Evolutionary conservation across 2,797 vertebrate species (phyloP).

Genomic region (Sphenopsis melanotis): DNA sequence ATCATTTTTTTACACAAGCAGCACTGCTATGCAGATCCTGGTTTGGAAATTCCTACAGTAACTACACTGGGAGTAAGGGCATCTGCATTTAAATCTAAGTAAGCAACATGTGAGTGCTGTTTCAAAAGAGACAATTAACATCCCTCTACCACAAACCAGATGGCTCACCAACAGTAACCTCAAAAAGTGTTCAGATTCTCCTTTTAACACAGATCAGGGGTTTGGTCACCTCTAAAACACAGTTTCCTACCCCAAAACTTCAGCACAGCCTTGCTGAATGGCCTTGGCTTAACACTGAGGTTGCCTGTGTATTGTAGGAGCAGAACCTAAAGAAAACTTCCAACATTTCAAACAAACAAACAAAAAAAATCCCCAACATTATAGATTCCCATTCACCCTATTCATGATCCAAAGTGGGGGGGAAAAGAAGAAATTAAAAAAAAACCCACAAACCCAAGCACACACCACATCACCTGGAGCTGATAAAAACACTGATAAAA

Average conservation of each 20-base stretch:
- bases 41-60: background rate
- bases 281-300: background rate
- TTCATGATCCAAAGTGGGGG: background rate
- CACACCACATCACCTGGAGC: background rate
- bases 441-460: background rate
- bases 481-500: background rate
- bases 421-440: accelerated
- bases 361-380: background rate
- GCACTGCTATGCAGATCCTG: background rate
- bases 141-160: background rate
- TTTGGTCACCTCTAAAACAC: background rate
- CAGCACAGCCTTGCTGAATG: background rate
- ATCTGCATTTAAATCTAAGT: background rate
- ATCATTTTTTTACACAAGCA: background rate
- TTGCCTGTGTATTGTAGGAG: background rate
- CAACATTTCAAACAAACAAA: background rate
- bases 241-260: background rate
- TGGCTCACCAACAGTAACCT: background rate
- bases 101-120: background rate
- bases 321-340: background rate
- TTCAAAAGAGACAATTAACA: background rate
- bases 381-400: background rate
- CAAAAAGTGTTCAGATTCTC: background rate
- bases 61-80: background rate
- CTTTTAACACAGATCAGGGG: background rate